Evolutionary conservation across 2,797 vertebrate species (phyloP), one percentile per base, ranked within the genome.

Genomic region (Poliocrania exsul): DNA sequence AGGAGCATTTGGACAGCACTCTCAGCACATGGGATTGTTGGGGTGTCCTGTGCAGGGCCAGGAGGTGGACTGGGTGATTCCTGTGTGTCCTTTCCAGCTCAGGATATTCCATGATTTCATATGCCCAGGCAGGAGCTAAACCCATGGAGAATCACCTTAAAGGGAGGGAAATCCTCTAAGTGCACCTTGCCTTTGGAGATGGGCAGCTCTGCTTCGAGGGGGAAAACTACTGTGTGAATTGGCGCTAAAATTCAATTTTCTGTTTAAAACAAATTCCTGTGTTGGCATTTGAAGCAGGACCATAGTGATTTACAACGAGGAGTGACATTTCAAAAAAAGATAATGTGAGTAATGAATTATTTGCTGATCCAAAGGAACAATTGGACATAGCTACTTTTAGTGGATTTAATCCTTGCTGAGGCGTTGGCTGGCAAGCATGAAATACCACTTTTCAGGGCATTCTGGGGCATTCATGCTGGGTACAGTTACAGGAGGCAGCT

Each of bases 311-410:
- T 95, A 96, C 82, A 81, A 12, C 78, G 28, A 0, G 1, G 46
- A 61, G 57, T 79, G 92, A 92, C 91, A 90, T 96, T 97, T 95
- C 69, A 31, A 58, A 71, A 73, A 60, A 58, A 26, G 93, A 96
- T 95, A 96, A 95, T 88, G 87, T 72, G 92, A 70, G 91, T 56
- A 94, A 91, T 95, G 93, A 96, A 96, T 95, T 92, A 97, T 95
- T 95, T 87, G 93, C 95, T 93, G 93, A 78, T 94, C 91, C 91
- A 91, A 91, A 92, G 23, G 46, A 95, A 96, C 95, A 94, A 96
- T 95, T 97, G 96, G 95, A 95, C 95, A 96, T 92, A 92, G 72
- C 94, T 80, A 89, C 94, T 96, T 97, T 74, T 84, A 16, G 13
- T 89, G 95, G 95, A 93, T 95, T 96, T 96, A 93, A 95, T 93